Evolutionary conservation across 2,113 vertebrate genomes (phyloP).

Genomic region (Acrocephalus arundinaceus): DNA sequence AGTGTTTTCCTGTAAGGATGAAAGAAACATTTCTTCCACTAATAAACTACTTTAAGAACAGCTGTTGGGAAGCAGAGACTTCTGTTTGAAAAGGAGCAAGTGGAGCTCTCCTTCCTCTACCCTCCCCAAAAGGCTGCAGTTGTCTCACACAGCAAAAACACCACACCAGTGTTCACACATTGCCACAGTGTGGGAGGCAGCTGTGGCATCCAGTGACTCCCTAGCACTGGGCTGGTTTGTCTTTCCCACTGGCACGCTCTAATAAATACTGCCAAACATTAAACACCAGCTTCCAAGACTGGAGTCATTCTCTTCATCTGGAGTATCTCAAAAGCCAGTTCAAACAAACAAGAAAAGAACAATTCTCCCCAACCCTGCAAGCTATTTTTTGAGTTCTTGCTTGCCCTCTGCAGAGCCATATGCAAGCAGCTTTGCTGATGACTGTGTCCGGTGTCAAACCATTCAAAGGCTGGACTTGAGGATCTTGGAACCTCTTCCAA

Average conservation of each 20-base stretch:
- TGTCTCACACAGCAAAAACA: not conserved
- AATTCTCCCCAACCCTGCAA: not conserved
- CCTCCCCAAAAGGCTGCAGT: not conserved
- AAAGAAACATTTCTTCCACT: not conserved
- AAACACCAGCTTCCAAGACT: not conserved
- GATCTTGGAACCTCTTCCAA: not conserved
- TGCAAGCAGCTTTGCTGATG: not conserved
- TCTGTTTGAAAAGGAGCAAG: not conserved
- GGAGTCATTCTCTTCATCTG: not conserved
- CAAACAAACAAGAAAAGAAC: not conserved
- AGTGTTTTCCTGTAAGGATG: not conserved
- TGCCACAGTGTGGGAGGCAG: not conserved
- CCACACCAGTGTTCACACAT: fast-evolving
- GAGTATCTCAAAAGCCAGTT: not conserved
- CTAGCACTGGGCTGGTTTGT: not conserved
- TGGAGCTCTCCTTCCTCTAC: not conserved
- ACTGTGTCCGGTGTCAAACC: too few relatives aligned
- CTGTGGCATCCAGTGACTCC: not conserved
- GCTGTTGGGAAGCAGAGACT: not conserved
- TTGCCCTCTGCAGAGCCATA: not conserved
- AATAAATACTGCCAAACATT: not conserved
- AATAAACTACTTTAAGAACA: not conserved
- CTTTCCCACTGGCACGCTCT: not conserved
- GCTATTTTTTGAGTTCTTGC: not conserved
- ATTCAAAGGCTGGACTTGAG: not conserved